Evolutionary conservation across 2,113 vertebrate species (phyloP).

Genomic region (Lepidothrix coronata): DNA sequence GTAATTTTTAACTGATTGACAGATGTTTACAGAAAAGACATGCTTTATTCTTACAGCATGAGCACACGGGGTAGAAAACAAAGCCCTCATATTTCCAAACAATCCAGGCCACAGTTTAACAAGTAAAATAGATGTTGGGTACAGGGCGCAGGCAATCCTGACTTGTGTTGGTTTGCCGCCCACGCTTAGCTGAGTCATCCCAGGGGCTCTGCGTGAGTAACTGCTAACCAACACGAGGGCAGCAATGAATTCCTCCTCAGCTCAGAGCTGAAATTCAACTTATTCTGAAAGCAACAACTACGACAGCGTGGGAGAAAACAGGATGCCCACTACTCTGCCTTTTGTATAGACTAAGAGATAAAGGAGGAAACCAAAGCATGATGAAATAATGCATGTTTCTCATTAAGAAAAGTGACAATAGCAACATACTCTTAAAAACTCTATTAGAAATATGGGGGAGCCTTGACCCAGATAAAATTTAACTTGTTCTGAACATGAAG

Average conservation of each 20-base stretch:
- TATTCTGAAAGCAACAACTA: constrained; percentile 47
- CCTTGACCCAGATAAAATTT: not conserved
- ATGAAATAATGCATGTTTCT: not conserved
- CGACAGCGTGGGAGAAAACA: constrained; percentile 19
- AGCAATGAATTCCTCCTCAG: constrained; percentile 12
- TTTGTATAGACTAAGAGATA: not conserved
- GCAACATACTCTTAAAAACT: not conserved
- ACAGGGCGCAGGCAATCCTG: not conserved
- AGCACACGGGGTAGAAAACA: not conserved
- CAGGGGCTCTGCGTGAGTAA: constrained; percentile 23
- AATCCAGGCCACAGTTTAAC: not conserved
- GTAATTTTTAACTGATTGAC: constrained; percentile 1
- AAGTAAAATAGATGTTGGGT: not conserved
- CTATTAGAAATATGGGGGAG: not conserved
- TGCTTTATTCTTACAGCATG: not conserved
- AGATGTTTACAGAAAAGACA: not conserved
- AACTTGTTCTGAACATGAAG: not conserved
- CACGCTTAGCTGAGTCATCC: constrained; percentile 34
- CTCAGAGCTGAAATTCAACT: not conserved
- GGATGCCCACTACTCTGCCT: constrained; percentile 30
- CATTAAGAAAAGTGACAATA: constrained; percentile 11
- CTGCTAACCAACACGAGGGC: not conserved
- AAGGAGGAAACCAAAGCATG: not conserved
- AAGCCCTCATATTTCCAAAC: not conserved
- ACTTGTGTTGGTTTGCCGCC: not conserved